A percentile compares a stretch with the other conserved stretches of the same genome.
Evolutionary conservation across 2,113 vertebrate species (phyloP).

Genomic region (Ceratotherium simum): DNA sequence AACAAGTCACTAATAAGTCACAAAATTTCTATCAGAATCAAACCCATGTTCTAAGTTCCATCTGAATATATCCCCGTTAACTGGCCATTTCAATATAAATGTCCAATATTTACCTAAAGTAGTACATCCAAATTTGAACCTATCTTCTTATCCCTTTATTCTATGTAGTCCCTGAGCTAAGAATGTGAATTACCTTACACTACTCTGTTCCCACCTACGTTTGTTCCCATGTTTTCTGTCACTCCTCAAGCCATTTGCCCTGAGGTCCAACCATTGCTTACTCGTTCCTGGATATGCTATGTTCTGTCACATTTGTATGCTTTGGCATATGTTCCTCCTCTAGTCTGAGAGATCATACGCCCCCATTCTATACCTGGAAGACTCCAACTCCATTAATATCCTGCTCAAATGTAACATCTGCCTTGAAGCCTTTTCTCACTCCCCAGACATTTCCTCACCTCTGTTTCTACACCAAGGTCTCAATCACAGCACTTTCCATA

Average conservation of each 20-base stretch:
- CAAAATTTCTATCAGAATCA: not conserved
- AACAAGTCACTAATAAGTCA: not conserved
- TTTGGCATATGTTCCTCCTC: not conserved
- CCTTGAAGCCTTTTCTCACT: not conserved
- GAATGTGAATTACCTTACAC: not conserved
- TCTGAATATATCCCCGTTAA: not conserved
- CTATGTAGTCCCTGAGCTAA: not conserved
- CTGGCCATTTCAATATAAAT: not conserved
- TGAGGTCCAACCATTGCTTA: not conserved
- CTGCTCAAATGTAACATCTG: not conserved
- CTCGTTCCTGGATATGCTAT: not conserved
- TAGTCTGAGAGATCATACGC: not conserved
- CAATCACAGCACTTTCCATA: not conserved
- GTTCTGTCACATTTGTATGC: not conserved
- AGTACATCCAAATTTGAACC: not conserved
- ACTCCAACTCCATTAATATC: not conserved
- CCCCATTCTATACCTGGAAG: not conserved
- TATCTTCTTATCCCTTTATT: not conserved
- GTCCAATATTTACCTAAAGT: not conserved
- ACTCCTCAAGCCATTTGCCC: not conserved
- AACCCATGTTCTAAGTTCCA: not conserved
- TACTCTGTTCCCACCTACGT: not conserved
- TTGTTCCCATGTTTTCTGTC: not conserved
- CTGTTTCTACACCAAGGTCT: not conserved
- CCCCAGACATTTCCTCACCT: not conserved